A percentile compares a stretch with the other conserved stretches of the same genome.
Conservation (phyloP, 2,113 vertebrate genomes). For the Pelecanus crispus region DNA sequence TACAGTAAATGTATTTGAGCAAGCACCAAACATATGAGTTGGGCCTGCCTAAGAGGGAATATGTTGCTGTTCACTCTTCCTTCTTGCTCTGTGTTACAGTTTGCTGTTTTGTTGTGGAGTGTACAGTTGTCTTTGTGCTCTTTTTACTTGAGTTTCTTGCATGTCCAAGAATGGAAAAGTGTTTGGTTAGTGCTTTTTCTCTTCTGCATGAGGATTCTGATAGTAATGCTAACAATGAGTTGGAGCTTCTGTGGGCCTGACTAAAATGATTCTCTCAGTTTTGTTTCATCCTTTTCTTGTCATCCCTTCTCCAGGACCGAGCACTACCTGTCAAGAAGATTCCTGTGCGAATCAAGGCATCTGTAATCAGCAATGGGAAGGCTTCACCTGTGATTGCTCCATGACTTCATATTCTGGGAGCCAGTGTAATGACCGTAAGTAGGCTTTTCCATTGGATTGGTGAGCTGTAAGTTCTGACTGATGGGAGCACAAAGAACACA, state of each 20-base stretch:
- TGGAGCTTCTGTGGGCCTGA: not conserved
- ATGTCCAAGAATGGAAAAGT: conserved; percentile 6
- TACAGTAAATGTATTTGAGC: not conserved
- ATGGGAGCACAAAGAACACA: not conserved
- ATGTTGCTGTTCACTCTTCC: conserved; percentile 54
- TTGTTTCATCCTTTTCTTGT: not conserved
- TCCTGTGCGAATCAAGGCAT: conserved; percentile 95
- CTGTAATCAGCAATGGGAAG: conserved; percentile 98
- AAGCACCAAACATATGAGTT: not conserved
- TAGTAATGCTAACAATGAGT: not conserved
- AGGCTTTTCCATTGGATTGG: not conserved
- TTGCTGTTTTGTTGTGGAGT: conserved; percentile 46
- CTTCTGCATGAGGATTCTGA: not conserved
- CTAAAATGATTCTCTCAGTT: not conserved
- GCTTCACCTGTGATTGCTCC: conserved; percentile 95
- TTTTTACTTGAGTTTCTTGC: conserved; percentile 49
- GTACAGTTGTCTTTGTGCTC: conserved; percentile 42
- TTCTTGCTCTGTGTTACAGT: conserved; percentile 28
- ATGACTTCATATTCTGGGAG: conserved; percentile 96
- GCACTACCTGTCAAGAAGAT: conserved; percentile 96
- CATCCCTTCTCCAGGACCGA: conserved; percentile 78
- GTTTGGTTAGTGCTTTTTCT: conserved; percentile 21
- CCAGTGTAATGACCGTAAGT: conserved; percentile 98
- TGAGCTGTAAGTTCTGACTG: not conserved
- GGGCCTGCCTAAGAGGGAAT: conserved; percentile 49